phyloP scores from a whole-genome alignment of 92 coral and sea anemone genomes.

The Zoanthus sansibaricus region DNA sequence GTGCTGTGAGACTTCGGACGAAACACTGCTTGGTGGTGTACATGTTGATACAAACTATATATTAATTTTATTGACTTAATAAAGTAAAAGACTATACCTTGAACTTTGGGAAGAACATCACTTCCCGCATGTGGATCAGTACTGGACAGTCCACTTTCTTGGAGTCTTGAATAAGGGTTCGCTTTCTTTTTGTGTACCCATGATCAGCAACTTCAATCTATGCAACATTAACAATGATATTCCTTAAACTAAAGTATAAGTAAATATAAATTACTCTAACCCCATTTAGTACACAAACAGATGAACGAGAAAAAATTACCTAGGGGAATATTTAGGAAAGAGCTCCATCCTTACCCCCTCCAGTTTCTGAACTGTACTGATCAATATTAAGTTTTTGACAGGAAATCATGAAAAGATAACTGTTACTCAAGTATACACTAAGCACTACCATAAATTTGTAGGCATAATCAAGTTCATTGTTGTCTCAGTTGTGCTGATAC shows the following conservation, averaged over 20 bases:
- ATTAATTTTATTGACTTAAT: background rate
- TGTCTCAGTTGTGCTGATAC: background rate
- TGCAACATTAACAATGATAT: background rate
- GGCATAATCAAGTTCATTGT: background rate
- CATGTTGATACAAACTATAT: background rate
- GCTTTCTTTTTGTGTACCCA: slow-evolving; percentile 36
- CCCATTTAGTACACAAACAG: background rate
- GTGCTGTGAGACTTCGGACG: slow-evolving; percentile 46
- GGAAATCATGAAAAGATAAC: background rate
- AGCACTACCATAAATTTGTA: too few relatives aligned
- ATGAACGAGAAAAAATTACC: background rate
- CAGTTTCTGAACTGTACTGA: background rate
- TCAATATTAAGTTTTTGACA: too few relatives aligned
- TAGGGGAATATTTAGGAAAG: background rate
- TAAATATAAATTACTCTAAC: background rate
- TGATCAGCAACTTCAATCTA: slow-evolving; percentile 34
- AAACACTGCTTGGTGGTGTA: slow-evolving; percentile 32
- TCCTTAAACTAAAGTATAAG: background rate
- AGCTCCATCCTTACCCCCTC: background rate
- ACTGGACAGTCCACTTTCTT: slow-evolving; percentile 66
- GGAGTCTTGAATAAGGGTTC: slow-evolving; percentile 38
- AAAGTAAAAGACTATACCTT: slow-evolving; percentile 28
- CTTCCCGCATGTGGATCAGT: slow-evolving; percentile 43
- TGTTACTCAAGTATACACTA: too few relatives aligned
- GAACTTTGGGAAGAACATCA: slow-evolving; percentile 51